Percentiles rank a stretch among this genome's conserved stretches.
Conservation (phyloP, 1,140 invertebrate genomes). For the Saxidomus purpurata region DNA sequence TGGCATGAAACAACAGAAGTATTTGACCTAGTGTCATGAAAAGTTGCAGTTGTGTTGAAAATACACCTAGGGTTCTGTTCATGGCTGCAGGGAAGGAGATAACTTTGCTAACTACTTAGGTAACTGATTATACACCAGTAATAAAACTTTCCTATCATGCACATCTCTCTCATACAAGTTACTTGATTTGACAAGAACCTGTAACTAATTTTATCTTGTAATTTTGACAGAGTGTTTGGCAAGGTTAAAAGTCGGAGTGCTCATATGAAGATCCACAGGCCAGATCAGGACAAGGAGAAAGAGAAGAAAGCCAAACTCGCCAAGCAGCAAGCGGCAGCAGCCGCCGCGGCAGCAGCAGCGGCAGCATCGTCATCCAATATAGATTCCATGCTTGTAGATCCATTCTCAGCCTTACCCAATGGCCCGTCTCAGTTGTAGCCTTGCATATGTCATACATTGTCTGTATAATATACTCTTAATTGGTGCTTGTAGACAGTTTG, state of each 20-base stretch:
- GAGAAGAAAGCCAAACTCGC: conserved; percentile 70
- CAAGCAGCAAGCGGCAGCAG: conserved; percentile 56
- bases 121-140: no score
- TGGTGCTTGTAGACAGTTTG: conserved; percentile 18
- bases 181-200: no score
- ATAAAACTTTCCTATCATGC: no score
- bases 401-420: conserved; percentile 44
- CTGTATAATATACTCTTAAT: conserved; percentile 29
- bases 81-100: no score
- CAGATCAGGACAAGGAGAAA: conserved; percentile 78
- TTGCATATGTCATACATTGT: neutral
- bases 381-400: conserved; percentile 20
- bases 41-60: no score
- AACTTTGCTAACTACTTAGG: no score
- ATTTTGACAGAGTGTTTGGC: conserved; percentile 95
- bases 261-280: conserved; percentile 97
- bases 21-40: no score
- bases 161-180: no score
- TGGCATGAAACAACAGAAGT: no score
- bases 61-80: no score
- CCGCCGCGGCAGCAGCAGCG: conserved; percentile 40
- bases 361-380: neutral
- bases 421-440: conserved; percentile 46
- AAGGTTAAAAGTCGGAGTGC: conserved; percentile 99
- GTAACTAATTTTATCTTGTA: neutral